Evolutionary conservation across 1,140 invertebrate genomes (phyloP), one percentile per base, ranked within the genome.

Genomic region (Drosophila prosaltans): DNA sequence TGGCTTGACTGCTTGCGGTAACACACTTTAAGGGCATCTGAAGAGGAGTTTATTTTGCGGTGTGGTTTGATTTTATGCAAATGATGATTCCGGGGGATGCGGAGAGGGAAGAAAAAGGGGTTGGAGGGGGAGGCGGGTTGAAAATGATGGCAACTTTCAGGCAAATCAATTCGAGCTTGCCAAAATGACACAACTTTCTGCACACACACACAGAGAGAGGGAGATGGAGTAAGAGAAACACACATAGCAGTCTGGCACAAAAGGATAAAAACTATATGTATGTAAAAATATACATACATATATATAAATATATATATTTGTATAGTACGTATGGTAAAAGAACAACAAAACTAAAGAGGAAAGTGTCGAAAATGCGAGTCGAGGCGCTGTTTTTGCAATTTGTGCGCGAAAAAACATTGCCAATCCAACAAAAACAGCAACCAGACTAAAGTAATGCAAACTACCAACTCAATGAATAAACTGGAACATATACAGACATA

Each of bases 41-140:
- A 58, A 71, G 55, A 69, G 55, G 65, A 88, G 83, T 86, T 86
- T 82, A 88, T 86, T 86, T 86, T 82, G 74, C 72, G 81, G 72
- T 88, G 72, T 72, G 83, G 81, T 88, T 88, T 88, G 83, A 83
- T 83, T 88, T 86, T 88, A 86, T 86, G 83, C 83, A 86, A 86
- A 86, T 88, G 79, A 85, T 81, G 69, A 75, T 65, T 72, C 60
- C 36, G 45, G 16, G 51, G 9, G 30, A 16, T 16, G 16, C 16
- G 16, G 16, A 16, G 40, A 45, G 39, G 58, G 24, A 21, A 8
- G 11, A 3, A 30, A 30, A 4, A 4, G 28, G 36, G 30, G 4
- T n/a, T 11, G 28, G 16, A 16, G 51, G 9, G 30, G 40, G 28
- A 59, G 32, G 11, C 16, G 28, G 21, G 24, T 21, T 2, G 21